Base-by-base conservation (phyloP, 2,797 vertebrate species). In the Etheostoma perlongum region DNA sequence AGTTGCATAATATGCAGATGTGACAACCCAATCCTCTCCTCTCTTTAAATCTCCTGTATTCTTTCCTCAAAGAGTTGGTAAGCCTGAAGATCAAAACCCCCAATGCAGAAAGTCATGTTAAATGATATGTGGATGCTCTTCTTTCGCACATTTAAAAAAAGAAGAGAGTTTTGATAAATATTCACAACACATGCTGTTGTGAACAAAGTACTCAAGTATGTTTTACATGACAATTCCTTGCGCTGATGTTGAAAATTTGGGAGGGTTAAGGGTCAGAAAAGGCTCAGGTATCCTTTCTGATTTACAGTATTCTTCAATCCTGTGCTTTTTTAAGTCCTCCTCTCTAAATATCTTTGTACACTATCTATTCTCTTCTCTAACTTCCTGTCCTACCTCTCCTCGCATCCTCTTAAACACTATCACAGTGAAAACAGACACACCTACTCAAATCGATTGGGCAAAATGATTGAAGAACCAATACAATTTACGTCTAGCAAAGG, bases 391-490 rank as follows among this genome's bases (percentile, higher is more conserved):
- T 33, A 44, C 19, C 69, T 58, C 40, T 59, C 54, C 27, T 44
- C 62, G 53, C 30, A 47, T 73, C 44, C 66, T 58, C 67, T 85
- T 53, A 79, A 79, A 81, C 57, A 23, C 16, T 46, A 62, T 85
- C 79, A 68, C 72, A 49, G 49, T 72, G 62, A 90, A 84, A 75
- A 59, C 47, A 49, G 64, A 84, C 74, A 81, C 78, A 67, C 81
- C 78, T 67, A 59, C 62, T 25, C 30, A 69, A 84, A 92, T 84
- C 81, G 65, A 92, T 87, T 13, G 64, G 60, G 67, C 42, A 74
- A 90, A 89, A 91, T 87, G 91, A 92, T 72, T 79, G 84, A 91
- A 87, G 85, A 74, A 89, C 78, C 90, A 76, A 85, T 89, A 79
- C 85, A 90, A 90, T 93, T 89, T 87, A 84, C 87, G 87, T 74